A percentile compares a stretch with the other conserved stretches of the same genome.
phyloP scores from a whole-genome alignment of 2,888 invertebrate genomes.

The Pilophorus perplexus region DNA sequence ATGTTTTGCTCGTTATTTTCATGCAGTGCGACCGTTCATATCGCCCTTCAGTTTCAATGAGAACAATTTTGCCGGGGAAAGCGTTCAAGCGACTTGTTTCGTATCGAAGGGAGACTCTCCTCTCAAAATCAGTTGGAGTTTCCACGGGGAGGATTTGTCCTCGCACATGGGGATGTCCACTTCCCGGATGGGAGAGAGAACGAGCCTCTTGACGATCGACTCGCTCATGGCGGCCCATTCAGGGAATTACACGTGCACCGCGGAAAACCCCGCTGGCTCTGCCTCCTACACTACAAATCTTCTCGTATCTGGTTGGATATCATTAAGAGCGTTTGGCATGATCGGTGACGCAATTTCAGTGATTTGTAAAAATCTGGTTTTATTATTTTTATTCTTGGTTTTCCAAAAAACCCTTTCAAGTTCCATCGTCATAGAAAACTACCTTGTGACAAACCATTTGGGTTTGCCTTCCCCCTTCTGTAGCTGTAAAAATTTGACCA shows the following conservation, averaged over 20 bases:
- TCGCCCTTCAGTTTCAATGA: slow-evolving; percentile 73
- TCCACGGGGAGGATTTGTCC: slow-evolving; percentile 57
- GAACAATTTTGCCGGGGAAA: slow-evolving; percentile 74
- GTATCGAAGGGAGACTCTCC: slow-evolving; percentile 61
- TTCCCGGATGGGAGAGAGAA: slow-evolving; percentile 66
- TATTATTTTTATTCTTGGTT: too few species aligned
- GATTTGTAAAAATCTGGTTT: too few species aligned
- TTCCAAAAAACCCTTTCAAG: too few species aligned
- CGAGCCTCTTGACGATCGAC: slow-evolving; percentile 62
- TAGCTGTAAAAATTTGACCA: too few species aligned
- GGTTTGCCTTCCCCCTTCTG: too few species aligned
- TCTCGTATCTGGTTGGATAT: slow-evolving; percentile 56
- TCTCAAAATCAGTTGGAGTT: slow-evolving; percentile 59
- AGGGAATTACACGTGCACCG: slow-evolving; percentile 65
- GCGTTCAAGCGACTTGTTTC: slow-evolving; percentile 70
- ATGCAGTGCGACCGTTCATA: slow-evolving; percentile 74
- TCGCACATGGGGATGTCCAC: slow-evolving; percentile 53
- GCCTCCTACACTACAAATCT: slow-evolving; percentile 56
- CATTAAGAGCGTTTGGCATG: not conserved
- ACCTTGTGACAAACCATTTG: too few species aligned
- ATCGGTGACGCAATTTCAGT: too few species aligned
- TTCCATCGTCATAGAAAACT: too few species aligned
- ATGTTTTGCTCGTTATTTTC: slow-evolving; percentile 11
- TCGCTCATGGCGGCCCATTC: slow-evolving; percentile 61
- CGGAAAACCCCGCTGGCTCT: slow-evolving; percentile 60